A percentile compares a stretch with the other conserved stretches of the same genome.
Evolutionary conservation across 2,113 vertebrate species (phyloP).

Genomic region (Regulus satrapa): DNA sequence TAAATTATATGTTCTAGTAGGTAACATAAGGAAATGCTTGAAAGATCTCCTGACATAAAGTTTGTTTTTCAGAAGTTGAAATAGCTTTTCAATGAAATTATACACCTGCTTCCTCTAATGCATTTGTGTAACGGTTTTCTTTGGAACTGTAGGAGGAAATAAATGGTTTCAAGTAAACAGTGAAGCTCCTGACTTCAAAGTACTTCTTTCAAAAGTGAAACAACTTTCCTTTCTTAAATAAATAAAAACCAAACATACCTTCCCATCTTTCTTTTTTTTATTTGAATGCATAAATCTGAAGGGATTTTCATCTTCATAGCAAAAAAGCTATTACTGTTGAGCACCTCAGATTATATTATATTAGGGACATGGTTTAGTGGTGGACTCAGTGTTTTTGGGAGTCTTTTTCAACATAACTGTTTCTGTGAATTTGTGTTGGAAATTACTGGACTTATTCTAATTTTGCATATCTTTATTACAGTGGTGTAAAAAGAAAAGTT

Average conservation of each 20-base stretch:
- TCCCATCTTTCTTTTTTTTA: background rate
- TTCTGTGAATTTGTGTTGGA: background rate
- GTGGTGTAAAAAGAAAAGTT: background rate
- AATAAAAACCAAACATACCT: background rate
- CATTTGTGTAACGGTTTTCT: conserved; percentile 28
- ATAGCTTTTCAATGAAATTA: background rate
- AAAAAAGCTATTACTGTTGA: background rate
- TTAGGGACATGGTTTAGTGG: background rate
- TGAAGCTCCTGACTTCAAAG: conserved; percentile 8
- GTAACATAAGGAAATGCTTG: background rate
- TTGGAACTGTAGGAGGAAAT: conserved; percentile 49
- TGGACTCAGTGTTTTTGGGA: background rate
- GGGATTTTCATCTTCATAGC: background rate
- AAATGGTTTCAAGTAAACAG: conserved; percentile 22
- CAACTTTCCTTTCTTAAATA: conserved; percentile 12
- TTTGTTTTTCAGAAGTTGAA: background rate
- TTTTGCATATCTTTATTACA: background rate
- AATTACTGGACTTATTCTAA: background rate
- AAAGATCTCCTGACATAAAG: background rate
- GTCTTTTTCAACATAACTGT: background rate
- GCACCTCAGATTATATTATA: background rate
- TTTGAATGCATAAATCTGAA: background rate
- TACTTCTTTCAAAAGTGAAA: conserved; percentile 32
- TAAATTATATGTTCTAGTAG: background rate
- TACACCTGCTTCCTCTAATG: conserved; percentile 20